Conservation (phyloP, 2,113 vertebrate species). For the Paramormyrops kingsleyae region DNA sequence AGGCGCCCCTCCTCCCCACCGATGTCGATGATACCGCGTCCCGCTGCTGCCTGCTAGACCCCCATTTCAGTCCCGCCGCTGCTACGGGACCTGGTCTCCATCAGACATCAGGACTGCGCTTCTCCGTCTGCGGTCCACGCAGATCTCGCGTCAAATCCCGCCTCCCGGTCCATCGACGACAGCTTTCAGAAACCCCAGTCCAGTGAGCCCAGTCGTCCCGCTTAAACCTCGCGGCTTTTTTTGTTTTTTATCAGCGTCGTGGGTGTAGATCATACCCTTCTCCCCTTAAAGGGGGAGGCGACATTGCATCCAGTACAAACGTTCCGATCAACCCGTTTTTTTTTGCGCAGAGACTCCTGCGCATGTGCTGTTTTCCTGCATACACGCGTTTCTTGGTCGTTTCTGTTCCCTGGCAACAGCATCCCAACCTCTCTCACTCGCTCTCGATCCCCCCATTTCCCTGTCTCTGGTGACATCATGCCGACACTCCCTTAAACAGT, state of each 20-base stretch:
- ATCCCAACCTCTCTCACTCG: slow-evolving; percentile 40
- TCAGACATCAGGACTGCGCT: neutral
- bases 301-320: neutral
- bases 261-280: neutral
- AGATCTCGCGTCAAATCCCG: neutral
- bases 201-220: neutral
- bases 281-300: neutral
- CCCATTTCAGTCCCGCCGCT: neutral
- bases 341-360: neutral
- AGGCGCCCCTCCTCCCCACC: neutral
- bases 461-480: neutral
- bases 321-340: neutral
- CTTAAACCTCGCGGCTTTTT: neutral
- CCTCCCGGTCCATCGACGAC: neutral
- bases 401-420: slow-evolving; percentile 65
- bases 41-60: neutral
- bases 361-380: slow-evolving; percentile 4
- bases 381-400: slow-evolving; percentile 20
- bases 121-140: neutral
- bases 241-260: neutral
- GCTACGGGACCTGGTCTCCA: neutral
- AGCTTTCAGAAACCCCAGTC: neutral
- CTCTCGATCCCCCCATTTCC: slow-evolving; percentile 7
- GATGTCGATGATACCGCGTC: neutral
- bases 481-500: neutral